Percentiles rank a stretch among this genome's conserved stretches.
Conservation (phyloP, 2,797 vertebrate species). For the Gorsachius magnificus region DNA sequence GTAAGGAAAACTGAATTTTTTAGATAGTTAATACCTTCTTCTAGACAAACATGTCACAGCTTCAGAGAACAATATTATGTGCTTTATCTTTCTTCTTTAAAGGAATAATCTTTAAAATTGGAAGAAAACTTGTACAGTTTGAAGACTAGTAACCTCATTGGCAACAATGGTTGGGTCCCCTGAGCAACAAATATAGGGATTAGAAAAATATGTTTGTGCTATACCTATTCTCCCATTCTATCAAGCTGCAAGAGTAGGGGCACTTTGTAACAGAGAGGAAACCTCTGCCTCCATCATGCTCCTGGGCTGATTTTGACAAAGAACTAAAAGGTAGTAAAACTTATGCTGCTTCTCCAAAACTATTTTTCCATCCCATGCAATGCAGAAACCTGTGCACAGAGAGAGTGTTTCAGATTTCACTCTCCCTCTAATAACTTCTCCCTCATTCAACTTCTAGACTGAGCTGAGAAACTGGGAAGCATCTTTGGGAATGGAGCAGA, state of each 20-base stretch:
- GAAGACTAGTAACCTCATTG: fast-evolving
- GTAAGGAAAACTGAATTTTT: not conserved
- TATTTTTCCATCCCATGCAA: not conserved
- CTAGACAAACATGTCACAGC: not conserved
- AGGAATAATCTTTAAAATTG: not conserved
- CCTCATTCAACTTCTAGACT: not conserved
- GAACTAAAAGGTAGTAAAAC: not conserved
- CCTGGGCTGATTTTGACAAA: not conserved
- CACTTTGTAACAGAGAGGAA: not conserved
- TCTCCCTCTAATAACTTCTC: not conserved
- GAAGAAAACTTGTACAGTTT: not conserved
- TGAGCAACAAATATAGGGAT: not conserved
- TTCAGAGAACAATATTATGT: not conserved
- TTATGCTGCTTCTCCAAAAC: not conserved
- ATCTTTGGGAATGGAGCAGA: not conserved
- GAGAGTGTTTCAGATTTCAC: not conserved
- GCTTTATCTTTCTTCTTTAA: not conserved
- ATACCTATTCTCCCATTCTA: not conserved
- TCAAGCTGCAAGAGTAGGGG: not conserved
- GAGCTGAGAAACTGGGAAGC: not conserved
- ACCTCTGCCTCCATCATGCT: not conserved
- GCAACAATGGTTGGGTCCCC: not conserved
- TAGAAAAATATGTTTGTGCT: not conserved
- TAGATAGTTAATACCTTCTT: not conserved
- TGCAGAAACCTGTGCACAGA: not conserved